Base-by-base conservation (phyloP, 2,888 invertebrate genomes). In the Phorcus lineatus region DNA sequence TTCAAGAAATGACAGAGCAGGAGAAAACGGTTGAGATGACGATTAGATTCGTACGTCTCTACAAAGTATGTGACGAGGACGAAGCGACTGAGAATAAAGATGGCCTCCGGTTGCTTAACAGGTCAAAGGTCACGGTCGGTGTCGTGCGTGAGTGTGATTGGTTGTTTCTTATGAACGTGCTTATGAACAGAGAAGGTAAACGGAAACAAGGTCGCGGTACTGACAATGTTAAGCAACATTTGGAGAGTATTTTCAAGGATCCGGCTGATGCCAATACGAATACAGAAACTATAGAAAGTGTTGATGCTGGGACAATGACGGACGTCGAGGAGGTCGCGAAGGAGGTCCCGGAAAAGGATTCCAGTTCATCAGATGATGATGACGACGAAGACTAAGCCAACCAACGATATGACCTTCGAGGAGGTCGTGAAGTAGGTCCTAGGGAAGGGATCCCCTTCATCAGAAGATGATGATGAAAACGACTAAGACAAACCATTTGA, bases 111-210 rank as follows among this genome's bases (percentile, higher is more conserved):
- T 13, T 3, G 19, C 53, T 82, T 52, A 31, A 67, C 31, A 75
- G 78, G 36, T 54, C 36, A 17, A 77, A 78, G 24, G 80, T 82
- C 22, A 74, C 67, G 54, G 13, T 82, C 16, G 82, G 78, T 52
- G 76, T 82, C 22, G 47, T 82, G 66, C 66, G 80, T 31, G 78
- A 62, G 17, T 40, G 75, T 36, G 82, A 82, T 57, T 82, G 82
- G 82, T 19, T 78, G 17, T 80, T 52, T 52, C 17, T 74, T 13
- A 62, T 62, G 62, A 28, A 62, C 22, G 62, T 62, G 24, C 28
- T 62, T 16, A 62, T 28, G 62, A 62, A 62, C 62, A 62, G 62
- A 24, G 24, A 62, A 62, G 62, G 28, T 3, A 24, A 62, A n/a
- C 24, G 28, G 13, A 24, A 62, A 28, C 62, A 62, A 13, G 62